Evolutionary conservation across 53 echinoderm and acorn worm species (phyloP).

Genomic region (Arbacia lixula): DNA sequence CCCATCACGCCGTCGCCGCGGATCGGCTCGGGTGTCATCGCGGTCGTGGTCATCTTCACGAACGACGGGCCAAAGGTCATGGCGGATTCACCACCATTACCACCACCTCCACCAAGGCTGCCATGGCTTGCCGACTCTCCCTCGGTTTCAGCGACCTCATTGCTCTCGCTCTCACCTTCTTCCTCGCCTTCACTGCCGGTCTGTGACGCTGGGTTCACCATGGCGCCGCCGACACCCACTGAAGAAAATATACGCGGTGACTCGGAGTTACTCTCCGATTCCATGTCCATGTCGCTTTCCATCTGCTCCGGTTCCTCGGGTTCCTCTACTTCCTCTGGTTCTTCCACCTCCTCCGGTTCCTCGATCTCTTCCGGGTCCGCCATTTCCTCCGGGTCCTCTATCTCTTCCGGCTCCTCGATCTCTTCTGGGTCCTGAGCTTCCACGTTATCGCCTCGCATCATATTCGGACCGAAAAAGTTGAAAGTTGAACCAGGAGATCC

Average conservation of each 20-base stretch:
- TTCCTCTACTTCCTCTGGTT: slow-evolving; percentile 18
- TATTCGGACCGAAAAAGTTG: too few species aligned
- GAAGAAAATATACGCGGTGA: too few species aligned
- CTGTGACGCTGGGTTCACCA: not conserved
- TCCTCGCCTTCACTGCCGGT: not conserved
- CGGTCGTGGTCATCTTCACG: not conserved
- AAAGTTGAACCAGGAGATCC: too few species aligned
- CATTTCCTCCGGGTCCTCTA: slow-evolving; percentile 29
- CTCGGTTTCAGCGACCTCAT: too few species aligned
- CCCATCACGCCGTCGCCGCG: not conserved
- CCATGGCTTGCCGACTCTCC: too few species aligned
- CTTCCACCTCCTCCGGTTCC: slow-evolving; percentile 7
- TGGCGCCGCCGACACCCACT: too few species aligned
- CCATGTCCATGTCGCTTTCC: too few species aligned
- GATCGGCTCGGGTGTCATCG: slow-evolving; percentile 27
- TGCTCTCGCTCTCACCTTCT: too few species aligned
- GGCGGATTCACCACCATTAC: too few species aligned
- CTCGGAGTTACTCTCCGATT: too few species aligned
- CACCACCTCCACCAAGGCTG: too few species aligned
- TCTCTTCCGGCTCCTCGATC: slow-evolving; percentile 19
- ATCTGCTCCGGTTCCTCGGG: not conserved
- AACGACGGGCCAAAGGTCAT: not conserved
- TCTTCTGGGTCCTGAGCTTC: slow-evolving; percentile 2
- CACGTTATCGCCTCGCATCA: slow-evolving; percentile 20
- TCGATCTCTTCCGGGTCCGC: slow-evolving; percentile 20